Base-by-base conservation (phyloP, 2,888 invertebrate genomes). In the Tyria jacobaeae region DNA sequence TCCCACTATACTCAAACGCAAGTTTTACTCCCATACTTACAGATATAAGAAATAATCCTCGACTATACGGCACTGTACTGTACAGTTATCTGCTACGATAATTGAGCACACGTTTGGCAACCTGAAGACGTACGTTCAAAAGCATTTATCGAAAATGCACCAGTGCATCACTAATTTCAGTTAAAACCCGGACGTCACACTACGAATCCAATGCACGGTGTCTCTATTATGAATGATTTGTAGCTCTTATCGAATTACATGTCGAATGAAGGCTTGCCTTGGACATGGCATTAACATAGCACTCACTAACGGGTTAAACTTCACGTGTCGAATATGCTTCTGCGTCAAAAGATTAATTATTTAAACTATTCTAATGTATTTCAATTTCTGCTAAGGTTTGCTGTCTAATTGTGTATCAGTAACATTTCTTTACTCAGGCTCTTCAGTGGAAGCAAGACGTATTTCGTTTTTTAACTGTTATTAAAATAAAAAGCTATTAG, bases 161-260 rank as follows among this genome's bases (percentile, higher is more conserved):
- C 21, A 44, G 4, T 44, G 9, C 10, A 21, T 12, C 0, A 1
- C 21, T 17, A 44, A 21, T 12, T 17, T 21, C 21, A 44, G 10
- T 44, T 44, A 12, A 21, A 44, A 21, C 44, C 21, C 44, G 21
- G 44, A 12, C 21, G 44, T 21, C 12, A 10, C 12, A 44, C 44
- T 44, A 44, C 17, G 17, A 57, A 61, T 41, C 48, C 47, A 44
- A 53, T 62, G 53, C 44, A 57, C 37, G 60, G 25, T 37, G n/a
- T 57, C 35, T 24, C n/a, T 61, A 50, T 34, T 53, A 27, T 48
- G 35, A 56, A 61, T 64, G 25, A 61, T 60, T 62, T 57, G 55
- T 50, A 50, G 24, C 31, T 58, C 56, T 54, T 59, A 64, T 65
- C 49, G 37, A 57, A 63, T 67, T 65, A 57, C 53, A 31, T 21